phyloP scores from a whole-genome alignment of 2,888 invertebrate species.

The Philhelius pedissequus region DNA sequence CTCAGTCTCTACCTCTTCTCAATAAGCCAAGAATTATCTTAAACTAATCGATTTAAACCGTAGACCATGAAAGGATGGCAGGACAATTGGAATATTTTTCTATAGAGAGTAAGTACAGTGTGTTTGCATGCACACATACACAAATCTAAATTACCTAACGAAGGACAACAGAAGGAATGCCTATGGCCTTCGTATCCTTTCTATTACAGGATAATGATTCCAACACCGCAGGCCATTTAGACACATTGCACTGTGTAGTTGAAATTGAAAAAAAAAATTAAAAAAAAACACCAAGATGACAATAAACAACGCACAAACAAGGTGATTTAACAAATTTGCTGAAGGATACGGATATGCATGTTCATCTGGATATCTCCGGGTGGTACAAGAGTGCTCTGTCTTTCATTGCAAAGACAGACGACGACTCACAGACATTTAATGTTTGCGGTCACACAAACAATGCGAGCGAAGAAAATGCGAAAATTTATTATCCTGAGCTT shows the following conservation, averaged over 20 bases:
- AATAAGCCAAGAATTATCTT: not conserved
- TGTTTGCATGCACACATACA: not conserved
- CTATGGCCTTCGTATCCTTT: slow-evolving; percentile 28
- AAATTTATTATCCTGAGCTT: slow-evolving; percentile 52
- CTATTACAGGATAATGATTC: slow-evolving; percentile 39
- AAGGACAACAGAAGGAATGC: slow-evolving; percentile 60
- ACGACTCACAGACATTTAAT: slow-evolving; percentile 62
- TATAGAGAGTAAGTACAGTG: not conserved
- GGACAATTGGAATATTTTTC: slow-evolving; percentile 27
- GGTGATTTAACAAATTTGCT: slow-evolving; percentile 42
- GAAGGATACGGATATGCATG: slow-evolving; percentile 26
- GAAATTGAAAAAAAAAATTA: not conserved
- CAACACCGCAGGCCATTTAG: slow-evolving; percentile 44
- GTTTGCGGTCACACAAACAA: slow-evolving; percentile 61
- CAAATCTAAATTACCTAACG: slow-evolving; percentile 50
- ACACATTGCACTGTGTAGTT: not conserved
- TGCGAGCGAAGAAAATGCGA: slow-evolving; percentile 56
- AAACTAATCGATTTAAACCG: slow-evolving; percentile 55
- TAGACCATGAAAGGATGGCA: slow-evolving; percentile 43
- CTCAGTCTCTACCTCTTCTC: not conserved
- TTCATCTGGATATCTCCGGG: slow-evolving; percentile 17
- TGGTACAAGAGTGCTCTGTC: slow-evolving; percentile 14
- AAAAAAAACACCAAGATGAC: slow-evolving; percentile 23
- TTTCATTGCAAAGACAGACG: slow-evolving; percentile 21
- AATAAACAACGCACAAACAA: slow-evolving; percentile 47